Evolutionary conservation across 2,113 vertebrate species (phyloP).

Genomic region (Aptenodytes forsteri): DNA sequence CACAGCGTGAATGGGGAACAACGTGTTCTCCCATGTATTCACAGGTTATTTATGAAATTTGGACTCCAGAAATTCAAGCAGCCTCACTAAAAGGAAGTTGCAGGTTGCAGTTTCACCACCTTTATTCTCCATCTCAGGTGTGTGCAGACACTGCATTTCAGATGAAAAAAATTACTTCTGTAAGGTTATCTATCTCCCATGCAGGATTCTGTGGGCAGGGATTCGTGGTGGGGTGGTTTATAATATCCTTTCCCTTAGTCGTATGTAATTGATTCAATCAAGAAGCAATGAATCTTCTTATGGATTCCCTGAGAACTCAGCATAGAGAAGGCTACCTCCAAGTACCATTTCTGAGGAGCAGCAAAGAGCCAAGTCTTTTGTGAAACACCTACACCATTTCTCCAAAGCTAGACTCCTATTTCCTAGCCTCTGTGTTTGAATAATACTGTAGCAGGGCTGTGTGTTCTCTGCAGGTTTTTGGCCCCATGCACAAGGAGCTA

Average conservation of each 20-base stretch:
- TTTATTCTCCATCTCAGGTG: neutral
- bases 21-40: fast-evolving
- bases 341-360: neutral
- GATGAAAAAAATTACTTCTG: neutral
- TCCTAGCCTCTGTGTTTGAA: neutral
- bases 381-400: neutral
- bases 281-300: neutral
- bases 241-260: neutral
- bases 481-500: neutral
- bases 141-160: neutral
- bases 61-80: neutral
- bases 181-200: neutral
- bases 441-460: neutral
- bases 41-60: neutral
- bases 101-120: neutral
- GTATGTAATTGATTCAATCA: neutral
- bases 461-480: neutral
- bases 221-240: neutral
- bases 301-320: neutral
- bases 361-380: neutral
- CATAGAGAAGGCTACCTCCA: neutral
- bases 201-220: neutral
- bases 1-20: neutral
- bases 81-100: neutral
- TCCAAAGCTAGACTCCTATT: neutral